Evolutionary conservation across 2,888 invertebrate species (phyloP), one percentile per base, ranked within the genome.

Genomic region (Xestia rhomboidea): DNA sequence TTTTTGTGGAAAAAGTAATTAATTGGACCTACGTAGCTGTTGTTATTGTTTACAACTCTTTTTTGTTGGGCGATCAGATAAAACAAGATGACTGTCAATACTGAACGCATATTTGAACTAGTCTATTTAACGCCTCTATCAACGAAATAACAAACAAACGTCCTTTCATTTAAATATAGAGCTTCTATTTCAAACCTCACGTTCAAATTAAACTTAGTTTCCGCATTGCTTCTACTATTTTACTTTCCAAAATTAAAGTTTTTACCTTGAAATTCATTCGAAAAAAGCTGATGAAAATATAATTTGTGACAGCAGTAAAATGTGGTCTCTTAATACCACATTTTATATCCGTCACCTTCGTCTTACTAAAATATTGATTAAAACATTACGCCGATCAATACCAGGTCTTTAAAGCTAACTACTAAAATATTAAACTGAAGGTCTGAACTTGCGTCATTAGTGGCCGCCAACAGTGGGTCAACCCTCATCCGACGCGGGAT

Each of bases 401-500:
- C 11, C 62, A 54, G 70, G 68, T 71, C 75, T 78, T 77, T 66
- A 76, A 18, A 82, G 77, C 76, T 83, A 81, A 73, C 77, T 64
- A 89, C 76, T 85, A 76, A 89, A 89, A 83, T 84, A 88, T 84
- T 81, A 81, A 88, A 80, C 70, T 79, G 92, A 93, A 93, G 93
- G 93, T 93, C 90, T 73, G 54, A 72, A 79, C 68, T 85, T 92
- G 87, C 93, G 93, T 93, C 93, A 93, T 67, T 66, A 86, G 70
- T 84, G 90, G 77, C 91, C 91, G 87, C 70, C 79, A 87, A 63
- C 86, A 83, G 81, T 87, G 87, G 90, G 89, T 88, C 91, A 91
- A 90, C 91, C 91, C 91, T 90, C 75, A 84, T 71, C 80, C 76
- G 72, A 77, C 73, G 81, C 71, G 73, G 70, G 83, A 89, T 88